Evolutionary conservation across 2,888 invertebrate genomes (phyloP), one percentile per base, ranked within the genome.

Genomic region (Teinopalpus imperialis): DNA sequence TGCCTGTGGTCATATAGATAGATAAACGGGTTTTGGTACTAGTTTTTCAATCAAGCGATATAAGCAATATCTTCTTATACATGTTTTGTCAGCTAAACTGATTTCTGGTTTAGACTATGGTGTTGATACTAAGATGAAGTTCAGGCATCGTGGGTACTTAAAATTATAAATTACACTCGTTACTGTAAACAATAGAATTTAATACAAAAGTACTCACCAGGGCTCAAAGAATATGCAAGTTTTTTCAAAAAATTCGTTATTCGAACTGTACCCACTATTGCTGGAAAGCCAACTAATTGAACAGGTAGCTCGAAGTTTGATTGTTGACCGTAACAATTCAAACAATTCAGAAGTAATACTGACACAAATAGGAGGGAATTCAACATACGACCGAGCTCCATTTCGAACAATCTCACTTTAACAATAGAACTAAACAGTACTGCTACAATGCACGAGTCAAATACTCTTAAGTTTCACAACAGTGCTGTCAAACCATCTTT

Each of bases 181-280:
- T n/a, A n/a, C n/a, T n/a, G n/a, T n/a, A n/a, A 20, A 6, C 4
- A 36, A 26, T 23, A 27, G 10, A 9, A 14, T 26, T 26, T n/a
- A n/a, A n/a, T n/a, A n/a, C 2, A 40, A 36, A 44, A 23, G n/a
- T 36, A 82, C 92, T 91, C 81, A 94, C 95, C 91, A 74, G 95
- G 95, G 79, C 90, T 95, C 21, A 96, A 77, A 1, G 95, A 94
- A 80, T 96, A 96, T 1, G 94, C 92, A 48, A 96, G 81, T 72
- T 95, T 95, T 81, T 95, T 95, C 51, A 95, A 91, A 69, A 96
- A 96, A 80, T 95, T 95, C 0, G 94, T 92, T 41, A 95, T 76
- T 56, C 93, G 90, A 6, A 96, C 95, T 16, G 94, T 94, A 3
- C 94, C 78, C 37, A 95, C 92, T 57, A 96, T 96, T 49, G 95